Evolutionary conservation across 2,797 vertebrate species (phyloP).

Genomic region (Miichthys miiuy): DNA sequence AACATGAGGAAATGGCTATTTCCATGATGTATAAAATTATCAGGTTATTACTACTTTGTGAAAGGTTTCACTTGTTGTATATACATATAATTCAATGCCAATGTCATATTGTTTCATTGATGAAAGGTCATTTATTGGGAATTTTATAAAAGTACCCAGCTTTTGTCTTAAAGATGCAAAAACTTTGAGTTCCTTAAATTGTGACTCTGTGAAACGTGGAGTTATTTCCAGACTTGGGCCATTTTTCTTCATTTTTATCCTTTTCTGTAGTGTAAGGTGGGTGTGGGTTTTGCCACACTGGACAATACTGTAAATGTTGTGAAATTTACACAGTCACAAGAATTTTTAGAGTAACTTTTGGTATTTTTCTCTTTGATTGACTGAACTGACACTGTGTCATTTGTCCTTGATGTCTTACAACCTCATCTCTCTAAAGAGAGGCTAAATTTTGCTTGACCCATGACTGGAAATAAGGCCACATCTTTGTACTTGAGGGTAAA

Average conservation of each 20-base stretch:
- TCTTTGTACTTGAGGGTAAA: constrained; percentile 23
- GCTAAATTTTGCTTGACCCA: constrained; percentile 18
- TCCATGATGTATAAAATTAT: constrained; percentile 63
- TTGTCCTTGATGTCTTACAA: constrained; percentile 3
- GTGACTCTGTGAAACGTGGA: constrained; percentile 9
- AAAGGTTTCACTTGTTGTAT: constrained; percentile 50
- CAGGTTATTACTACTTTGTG: constrained; percentile 71
- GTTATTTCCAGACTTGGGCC: constrained; percentile 38
- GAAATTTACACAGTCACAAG: background rate
- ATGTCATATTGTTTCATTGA: constrained; percentile 48
- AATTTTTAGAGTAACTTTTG: constrained; percentile 12
- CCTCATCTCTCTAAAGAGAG: background rate
- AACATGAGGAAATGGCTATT: constrained; percentile 64
- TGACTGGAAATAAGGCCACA: constrained; percentile 25
- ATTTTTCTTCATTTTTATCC: background rate
- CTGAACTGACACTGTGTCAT: constrained; percentile 24
- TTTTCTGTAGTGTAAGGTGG: constrained; percentile 3
- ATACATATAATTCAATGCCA: constrained; percentile 34
- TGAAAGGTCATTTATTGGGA: constrained; percentile 29
- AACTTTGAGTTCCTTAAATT: constrained; percentile 17
- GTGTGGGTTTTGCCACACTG: constrained; percentile 18
- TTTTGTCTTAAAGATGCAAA: constrained; percentile 50
- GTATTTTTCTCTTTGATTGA: constrained; percentile 5
- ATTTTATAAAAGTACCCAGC: constrained; percentile 47
- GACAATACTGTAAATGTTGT: constrained; percentile 38